A percentile compares a stretch with the other conserved stretches of the same genome.
Conservation (phyloP, 2,113 vertebrate species). For the Callopanchax toddi region DNA sequence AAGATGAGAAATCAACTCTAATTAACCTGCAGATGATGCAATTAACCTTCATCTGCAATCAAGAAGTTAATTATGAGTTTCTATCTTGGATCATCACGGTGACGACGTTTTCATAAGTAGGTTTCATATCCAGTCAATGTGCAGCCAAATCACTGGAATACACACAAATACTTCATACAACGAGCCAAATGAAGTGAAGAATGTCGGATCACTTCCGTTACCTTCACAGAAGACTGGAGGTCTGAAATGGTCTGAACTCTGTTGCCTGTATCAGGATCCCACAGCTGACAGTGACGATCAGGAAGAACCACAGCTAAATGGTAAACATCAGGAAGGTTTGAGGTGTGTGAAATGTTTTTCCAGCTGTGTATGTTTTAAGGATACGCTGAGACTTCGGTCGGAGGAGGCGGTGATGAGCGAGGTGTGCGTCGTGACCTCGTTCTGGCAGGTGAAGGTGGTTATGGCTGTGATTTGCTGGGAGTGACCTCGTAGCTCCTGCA, state of each 20-base stretch:
- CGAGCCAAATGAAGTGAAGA: too few relatives aligned
- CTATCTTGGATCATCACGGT: conserved; percentile 9
- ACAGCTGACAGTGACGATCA: conserved; percentile 80
- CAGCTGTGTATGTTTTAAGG: conserved; percentile 63
- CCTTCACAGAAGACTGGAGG: conserved; percentile 95
- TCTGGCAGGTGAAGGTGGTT: conserved; percentile 73
- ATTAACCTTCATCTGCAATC: conserved; percentile 41
- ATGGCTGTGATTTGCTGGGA: conserved; percentile 94
- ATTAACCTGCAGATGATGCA: conserved; percentile 31
- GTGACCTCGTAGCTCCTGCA: conserved; percentile 89
- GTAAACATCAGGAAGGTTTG: background rate
- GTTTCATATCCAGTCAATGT: conserved; percentile 1
- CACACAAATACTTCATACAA: too few relatives aligned
- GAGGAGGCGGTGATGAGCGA: conserved; percentile 91
- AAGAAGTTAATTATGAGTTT: conserved; percentile 21
- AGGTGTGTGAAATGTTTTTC: background rate
- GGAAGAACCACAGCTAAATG: conserved; percentile 51
- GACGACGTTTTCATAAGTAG: background rate
- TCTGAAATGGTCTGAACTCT: conserved; percentile 86
- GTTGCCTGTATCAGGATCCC: conserved; percentile 88
- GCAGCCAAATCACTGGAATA: too few relatives aligned
- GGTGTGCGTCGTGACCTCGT: conserved; percentile 63
- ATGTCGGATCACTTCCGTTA: conserved; percentile 47
- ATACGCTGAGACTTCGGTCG: conserved; percentile 93
- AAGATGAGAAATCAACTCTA: conserved; percentile 40